Conservation (phyloP, 2,888 invertebrate genomes). For the Biston betularia region DNA sequence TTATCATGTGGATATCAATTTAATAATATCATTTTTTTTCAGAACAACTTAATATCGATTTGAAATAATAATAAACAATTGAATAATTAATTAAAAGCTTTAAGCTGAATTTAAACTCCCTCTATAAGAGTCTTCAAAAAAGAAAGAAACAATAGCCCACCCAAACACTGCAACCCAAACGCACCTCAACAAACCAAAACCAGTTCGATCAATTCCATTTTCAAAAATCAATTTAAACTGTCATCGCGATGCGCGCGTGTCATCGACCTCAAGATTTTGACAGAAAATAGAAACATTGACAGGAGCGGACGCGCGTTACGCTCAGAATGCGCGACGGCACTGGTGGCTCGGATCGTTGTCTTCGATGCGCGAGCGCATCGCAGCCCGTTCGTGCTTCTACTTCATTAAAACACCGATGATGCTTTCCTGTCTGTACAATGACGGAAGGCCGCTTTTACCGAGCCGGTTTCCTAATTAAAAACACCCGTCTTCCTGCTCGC, state of each 20-base stretch:
- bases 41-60: no score
- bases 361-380: constrained; percentile 63
- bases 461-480: constrained; percentile 84
- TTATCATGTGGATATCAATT: background rate
- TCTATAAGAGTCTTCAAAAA: constrained; percentile 1
- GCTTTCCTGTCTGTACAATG: constrained; percentile 79
- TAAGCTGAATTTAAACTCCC: constrained; percentile 12
- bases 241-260: constrained; percentile 48
- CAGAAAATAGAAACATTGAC: constrained; percentile 55
- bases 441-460: constrained; percentile 83
- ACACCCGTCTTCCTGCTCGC: constrained; percentile 57
- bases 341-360: constrained; percentile 36
- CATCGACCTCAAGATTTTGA: constrained; percentile 64
- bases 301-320: constrained; percentile 63
- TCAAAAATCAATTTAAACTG: constrained; percentile 41
- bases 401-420: constrained; percentile 81
- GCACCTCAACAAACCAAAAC: constrained; percentile 51
- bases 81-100: no score
- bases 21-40: no score
- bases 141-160: constrained; percentile 38
- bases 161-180: constrained; percentile 46
- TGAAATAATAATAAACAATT: no score
- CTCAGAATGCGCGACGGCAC: constrained; percentile 76
- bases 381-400: constrained; percentile 68
- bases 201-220: constrained; percentile 39